Evolutionary conservation across 2,113 vertebrate genomes (phyloP).

Genomic region (Phyllostomus discolor): DNA sequence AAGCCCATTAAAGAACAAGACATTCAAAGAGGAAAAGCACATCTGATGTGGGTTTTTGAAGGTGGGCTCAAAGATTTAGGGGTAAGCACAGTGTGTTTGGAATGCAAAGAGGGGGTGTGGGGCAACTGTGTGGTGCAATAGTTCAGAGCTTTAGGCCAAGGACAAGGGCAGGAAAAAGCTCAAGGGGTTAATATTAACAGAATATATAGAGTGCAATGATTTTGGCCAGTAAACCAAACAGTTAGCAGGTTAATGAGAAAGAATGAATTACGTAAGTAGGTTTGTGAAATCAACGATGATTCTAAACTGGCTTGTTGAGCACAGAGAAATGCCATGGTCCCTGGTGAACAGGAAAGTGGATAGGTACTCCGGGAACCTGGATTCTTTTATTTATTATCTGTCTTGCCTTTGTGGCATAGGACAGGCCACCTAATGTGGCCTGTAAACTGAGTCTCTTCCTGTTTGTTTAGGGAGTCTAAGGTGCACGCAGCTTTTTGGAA

Average conservation of each 20-base stretch:
- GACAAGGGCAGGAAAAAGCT: background rate
- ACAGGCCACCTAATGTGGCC: background rate
- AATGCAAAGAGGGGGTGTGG: background rate
- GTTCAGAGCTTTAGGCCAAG: background rate
- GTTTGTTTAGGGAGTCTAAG: background rate
- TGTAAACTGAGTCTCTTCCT: background rate
- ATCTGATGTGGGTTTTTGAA: background rate
- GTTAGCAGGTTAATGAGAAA: background rate
- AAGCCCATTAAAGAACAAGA: background rate
- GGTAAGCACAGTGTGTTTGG: background rate
- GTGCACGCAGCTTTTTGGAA: background rate
- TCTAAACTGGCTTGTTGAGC: background rate
- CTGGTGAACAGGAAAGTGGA: background rate
- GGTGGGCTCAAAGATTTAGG: background rate
- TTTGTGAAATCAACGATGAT: slow-evolving; percentile 24
- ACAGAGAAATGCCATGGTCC: background rate
- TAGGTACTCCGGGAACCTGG: background rate
- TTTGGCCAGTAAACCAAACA: background rate
- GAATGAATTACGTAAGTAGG: background rate
- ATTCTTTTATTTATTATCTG: background rate
- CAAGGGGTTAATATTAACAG: background rate
- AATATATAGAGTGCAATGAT: background rate
- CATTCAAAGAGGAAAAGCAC: background rate
- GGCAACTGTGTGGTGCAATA: background rate
- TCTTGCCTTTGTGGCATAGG: background rate